Evolutionary conservation across 2,797 vertebrate species (phyloP), one percentile per base, ranked within the genome.

Genomic region (Neosilurus hyrtlii): DNA sequence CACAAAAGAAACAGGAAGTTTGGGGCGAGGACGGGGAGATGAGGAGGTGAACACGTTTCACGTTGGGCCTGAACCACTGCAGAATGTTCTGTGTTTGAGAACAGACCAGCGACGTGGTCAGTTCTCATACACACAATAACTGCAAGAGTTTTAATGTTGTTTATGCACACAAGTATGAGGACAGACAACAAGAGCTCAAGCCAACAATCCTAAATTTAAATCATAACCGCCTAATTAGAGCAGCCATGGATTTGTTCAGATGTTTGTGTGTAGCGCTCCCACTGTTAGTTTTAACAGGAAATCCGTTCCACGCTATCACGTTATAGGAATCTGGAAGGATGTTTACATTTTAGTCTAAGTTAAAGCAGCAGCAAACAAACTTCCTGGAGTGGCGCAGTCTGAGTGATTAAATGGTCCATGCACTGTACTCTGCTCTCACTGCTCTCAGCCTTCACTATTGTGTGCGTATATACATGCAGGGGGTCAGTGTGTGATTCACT

Each of bases 1-100:
- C 86, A 89, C 88, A 91, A 89, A 89, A 91, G 88, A 89, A 79
- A 77, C 59, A 84, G 83, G 86, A 89, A 59, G 83, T 88, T 85
- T 88, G 89, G 87, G 89, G 90, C 85, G 59, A 67, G 86, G 86
- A 90, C 52, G 73, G 88, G 62, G 90, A 37, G 70, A 87, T 70
- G 83, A 67, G 84, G 85, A 82, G 82, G 18, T n/a, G 15, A 62
- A 37, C 35, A 57, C 61, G 9, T 49, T 51, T 59, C 26, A 61
- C 37, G 20, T 26, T 11, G 56, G 22, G 57, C 71, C 67, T 88
- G 54, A 61, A 65, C 24, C 57, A 82, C 88, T 0, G n/a, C 12
- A 12, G 9, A 15, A 11, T 20, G 52, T 9, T 56, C n/a, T 73
- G 0, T 4, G 24, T 51, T 18, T 2, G n/a, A 54, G 51, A 74